Base-by-base conservation (phyloP, 2,888 invertebrate genomes). In the Nasonia oneida region DNA sequence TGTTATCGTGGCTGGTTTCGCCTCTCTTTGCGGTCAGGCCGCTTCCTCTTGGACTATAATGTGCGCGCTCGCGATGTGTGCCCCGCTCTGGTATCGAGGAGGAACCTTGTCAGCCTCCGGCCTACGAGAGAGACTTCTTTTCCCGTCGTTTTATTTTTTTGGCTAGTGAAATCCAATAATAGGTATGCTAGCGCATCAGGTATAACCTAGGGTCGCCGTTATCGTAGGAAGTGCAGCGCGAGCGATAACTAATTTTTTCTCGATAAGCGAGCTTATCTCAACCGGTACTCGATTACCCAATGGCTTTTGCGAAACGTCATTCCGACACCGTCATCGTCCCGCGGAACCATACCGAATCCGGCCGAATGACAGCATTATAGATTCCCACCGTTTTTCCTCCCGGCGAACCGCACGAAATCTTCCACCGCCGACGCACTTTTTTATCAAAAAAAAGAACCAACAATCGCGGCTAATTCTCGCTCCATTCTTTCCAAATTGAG, bases 1-100 rank as follows among this genome's bases (percentile, higher is more conserved):
- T 85, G 83, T 88, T 89, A 89, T 89, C 89, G 73, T 71, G 47
- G 67, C 67, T 84, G 84, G 80, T 77, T 84, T 84, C 79, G 84
- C 80, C 57, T 75, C 79, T 83, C 88, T 88, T 89, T 90, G 90
- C 88, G 90, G 90, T 90, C 87, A 67, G 80, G 64, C 88, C 70
- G 88, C 86, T 89, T 90, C 90, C 90, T 90, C 88, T 87, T 23
- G 57, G 18, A 4, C 76, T 57, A 61, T 53, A 12, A 29, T 29
- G 29, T 37, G n/a, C 57, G 10, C 42, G 6, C n/a, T 12, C n/a
- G 53, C 57, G 33, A 33, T 33, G 29, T 76, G 33, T 67, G 64
- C 57, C 23, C n/a, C 5, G 53, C 18, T 4, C 15, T 50, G 71
- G 57, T 78, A 78, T 78, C 83, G 57, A 33, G 37, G 37, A 53